Conservation (phyloP, 2,797 vertebrate genomes). For the Thalassophryne amazonica region DNA sequence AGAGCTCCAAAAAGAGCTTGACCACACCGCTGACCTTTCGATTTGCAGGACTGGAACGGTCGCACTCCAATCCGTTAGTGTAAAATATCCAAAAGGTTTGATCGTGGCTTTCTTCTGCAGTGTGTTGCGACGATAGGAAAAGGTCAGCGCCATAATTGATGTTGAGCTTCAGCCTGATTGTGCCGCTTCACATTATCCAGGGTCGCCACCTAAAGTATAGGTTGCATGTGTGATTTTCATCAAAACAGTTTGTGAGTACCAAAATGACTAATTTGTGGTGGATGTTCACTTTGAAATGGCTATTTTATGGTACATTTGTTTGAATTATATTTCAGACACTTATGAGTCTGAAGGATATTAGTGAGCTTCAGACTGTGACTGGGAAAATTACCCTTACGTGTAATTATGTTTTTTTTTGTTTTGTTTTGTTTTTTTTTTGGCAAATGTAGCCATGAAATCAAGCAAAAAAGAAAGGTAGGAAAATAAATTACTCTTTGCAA, state of each 20-base stretch:
- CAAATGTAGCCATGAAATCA: constrained; percentile 34
- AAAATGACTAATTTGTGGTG: constrained; percentile 38
- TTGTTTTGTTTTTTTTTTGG: constrained; percentile 58
- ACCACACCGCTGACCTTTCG: constrained; percentile 56
- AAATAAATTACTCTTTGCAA: constrained; percentile 34
- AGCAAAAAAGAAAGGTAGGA: constrained; percentile 2
- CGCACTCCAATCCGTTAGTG: constrained; percentile 60
- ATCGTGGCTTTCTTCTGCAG: constrained; percentile 65
- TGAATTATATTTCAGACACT: constrained; percentile 56
- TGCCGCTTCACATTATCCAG: constrained; percentile 50
- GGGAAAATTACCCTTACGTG: constrained; percentile 55
- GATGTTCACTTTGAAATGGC: constrained; percentile 46
- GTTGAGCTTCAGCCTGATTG: constrained; percentile 53
- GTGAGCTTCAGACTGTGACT: constrained; percentile 40
- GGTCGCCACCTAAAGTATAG: constrained; percentile 35
- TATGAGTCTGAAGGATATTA: constrained; percentile 63
- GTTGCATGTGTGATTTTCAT: constrained; percentile 26
- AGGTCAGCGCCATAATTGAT: constrained; percentile 69
- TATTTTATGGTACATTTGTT: constrained; percentile 58
- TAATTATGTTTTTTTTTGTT: constrained; percentile 61
- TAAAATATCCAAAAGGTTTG: constrained; percentile 68
- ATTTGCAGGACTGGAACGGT: constrained; percentile 53
- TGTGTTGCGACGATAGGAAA: constrained; percentile 65
- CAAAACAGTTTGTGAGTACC: constrained; percentile 38
- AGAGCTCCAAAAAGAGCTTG: constrained; percentile 31